Percentiles rank a stretch among this genome's conserved stretches.
phyloP scores from a whole-genome alignment of 2,888 invertebrate genomes.

The Laothoe populi region DNA sequence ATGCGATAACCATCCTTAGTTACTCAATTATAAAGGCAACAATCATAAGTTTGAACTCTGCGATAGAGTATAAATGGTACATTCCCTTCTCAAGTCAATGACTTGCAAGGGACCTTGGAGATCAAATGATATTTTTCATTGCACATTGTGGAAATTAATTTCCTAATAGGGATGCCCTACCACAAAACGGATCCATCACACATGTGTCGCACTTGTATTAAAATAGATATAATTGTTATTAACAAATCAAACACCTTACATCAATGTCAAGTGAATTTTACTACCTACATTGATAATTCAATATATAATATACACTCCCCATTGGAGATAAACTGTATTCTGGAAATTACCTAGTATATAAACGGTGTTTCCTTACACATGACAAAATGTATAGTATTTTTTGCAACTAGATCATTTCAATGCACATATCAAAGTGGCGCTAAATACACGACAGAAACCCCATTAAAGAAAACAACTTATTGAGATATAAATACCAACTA shows the following conservation, averaged over 20 bases:
- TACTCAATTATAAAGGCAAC: neutral
- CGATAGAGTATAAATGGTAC: neutral
- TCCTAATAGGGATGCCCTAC: neutral
- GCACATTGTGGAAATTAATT: neutral
- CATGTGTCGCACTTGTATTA: too few relatives aligned
- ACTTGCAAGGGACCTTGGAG: neutral
- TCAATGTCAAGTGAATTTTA: conserved; percentile 51
- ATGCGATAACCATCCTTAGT: neutral
- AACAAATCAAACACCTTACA: conserved; percentile 46
- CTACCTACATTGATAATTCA: conserved; percentile 46
- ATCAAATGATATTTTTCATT: neutral
- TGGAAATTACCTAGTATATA: neutral
- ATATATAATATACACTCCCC: conserved; percentile 24
- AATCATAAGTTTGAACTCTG: neutral
- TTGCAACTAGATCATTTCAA: neutral
- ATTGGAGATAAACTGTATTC: neutral
- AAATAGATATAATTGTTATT: conserved; percentile 30
- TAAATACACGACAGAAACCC: neutral
- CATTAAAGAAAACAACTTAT: neutral
- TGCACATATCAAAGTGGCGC: neutral
- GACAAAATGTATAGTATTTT: neutral
- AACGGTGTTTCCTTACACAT: neutral
- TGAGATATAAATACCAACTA: neutral
- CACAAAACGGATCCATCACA: too few relatives aligned
- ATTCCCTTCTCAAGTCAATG: neutral